A percentile compares a stretch with the other conserved stretches of the same genome.
phyloP scores from a whole-genome alignment of 2,113 vertebrate species.

The Pandion haliaetus region DNA sequence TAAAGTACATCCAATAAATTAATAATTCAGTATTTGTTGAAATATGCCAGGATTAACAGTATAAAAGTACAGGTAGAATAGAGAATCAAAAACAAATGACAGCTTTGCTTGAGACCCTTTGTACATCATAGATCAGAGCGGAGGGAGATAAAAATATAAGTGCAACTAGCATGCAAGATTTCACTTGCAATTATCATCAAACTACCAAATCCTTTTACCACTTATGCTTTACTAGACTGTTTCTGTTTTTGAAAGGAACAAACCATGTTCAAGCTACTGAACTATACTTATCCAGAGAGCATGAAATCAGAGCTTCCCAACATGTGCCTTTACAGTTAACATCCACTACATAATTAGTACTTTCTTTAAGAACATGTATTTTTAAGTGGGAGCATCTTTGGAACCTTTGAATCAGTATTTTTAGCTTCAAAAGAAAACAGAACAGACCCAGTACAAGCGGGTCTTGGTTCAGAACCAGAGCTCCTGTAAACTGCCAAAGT shows the following conservation, averaged over 20 bases:
- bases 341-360: conserved; percentile 14
- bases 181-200: not conserved
- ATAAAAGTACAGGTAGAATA: not conserved
- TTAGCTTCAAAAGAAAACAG: not conserved
- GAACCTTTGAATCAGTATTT: not conserved
- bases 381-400: not conserved
- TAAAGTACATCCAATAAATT: not conserved
- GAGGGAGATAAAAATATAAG: not conserved
- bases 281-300: not conserved
- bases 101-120: not conserved
- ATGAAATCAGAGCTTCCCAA: not conserved
- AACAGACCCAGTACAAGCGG: not conserved
- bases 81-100: not conserved
- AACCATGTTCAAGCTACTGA: not conserved
- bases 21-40: not conserved
- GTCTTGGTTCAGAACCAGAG: not conserved
- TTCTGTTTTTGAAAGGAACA: not conserved
- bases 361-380: not conserved
- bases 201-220: not conserved
- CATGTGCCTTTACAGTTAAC: not conserved
- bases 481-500: not conserved
- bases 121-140: not conserved
- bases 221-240: not conserved
- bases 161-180: not conserved
- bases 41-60: not conserved